Percentiles rank a stretch among this genome's conserved stretches.
Evolutionary conservation across 2,888 invertebrate genomes (phyloP).

Genomic region (Zele albiditarsus): DNA sequence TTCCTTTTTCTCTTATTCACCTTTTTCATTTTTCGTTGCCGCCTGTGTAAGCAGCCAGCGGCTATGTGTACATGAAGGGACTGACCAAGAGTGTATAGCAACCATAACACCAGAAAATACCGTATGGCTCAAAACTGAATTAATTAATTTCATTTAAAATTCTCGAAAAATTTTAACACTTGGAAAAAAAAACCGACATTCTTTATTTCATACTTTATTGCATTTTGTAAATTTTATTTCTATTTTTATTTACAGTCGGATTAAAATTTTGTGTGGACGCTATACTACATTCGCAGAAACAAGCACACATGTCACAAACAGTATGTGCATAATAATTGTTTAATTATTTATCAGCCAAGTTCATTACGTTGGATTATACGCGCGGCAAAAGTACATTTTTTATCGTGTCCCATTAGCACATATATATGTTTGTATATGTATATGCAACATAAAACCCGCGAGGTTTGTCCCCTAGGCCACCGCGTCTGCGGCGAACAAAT

Average conservation of each 20-base stretch:
- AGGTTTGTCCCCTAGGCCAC: slow-evolving; percentile 36
- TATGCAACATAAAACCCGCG: slow-evolving; percentile 32
- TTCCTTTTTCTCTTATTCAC: slow-evolving; percentile 36
- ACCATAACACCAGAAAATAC: neutral
- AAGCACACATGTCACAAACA: slow-evolving; percentile 26
- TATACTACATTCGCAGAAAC: neutral
- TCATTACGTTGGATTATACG: slow-evolving; percentile 60
- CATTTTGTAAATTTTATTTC: neutral
- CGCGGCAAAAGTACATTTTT: slow-evolving; percentile 61
- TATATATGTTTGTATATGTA: slow-evolving; percentile 1
- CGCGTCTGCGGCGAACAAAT: slow-evolving; percentile 55
- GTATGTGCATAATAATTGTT: slow-evolving; percentile 60
- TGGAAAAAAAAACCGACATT: neutral
- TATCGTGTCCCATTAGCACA: slow-evolving; percentile 58
- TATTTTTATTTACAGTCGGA: neutral
- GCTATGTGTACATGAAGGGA: neutral
- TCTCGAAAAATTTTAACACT: neutral
- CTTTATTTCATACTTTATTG: neutral
- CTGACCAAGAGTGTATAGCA: neutral
- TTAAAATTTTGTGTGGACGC: neutral
- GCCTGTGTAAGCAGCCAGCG: slow-evolving; percentile 7
- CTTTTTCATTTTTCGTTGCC: slow-evolving; percentile 42
- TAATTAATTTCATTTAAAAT: neutral
- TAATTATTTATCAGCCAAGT: slow-evolving; percentile 66
- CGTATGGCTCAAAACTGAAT: neutral